phyloP scores from a whole-genome alignment of 2,888 invertebrate species.

The Parnassius mnemosyne region DNA sequence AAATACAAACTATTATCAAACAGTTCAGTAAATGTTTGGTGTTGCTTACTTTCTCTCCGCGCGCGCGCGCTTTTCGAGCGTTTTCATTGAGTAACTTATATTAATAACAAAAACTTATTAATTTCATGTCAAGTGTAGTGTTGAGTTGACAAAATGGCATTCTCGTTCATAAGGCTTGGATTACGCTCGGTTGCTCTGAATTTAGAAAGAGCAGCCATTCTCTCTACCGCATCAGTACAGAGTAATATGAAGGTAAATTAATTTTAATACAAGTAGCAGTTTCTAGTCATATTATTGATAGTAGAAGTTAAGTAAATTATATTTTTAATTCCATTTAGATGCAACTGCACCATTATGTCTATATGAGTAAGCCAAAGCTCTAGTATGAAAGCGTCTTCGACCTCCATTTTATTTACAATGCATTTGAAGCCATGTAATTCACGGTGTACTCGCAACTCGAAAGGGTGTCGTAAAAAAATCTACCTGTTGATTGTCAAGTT shows the following conservation, averaged over 20 bases:
- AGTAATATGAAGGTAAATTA: slow-evolving; percentile 60
- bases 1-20: slow-evolving; percentile 52
- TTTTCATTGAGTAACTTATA: slow-evolving; percentile 26
- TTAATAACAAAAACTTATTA: slow-evolving; percentile 27
- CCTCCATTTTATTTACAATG: too few relatives aligned
- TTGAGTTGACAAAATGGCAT: slow-evolving; percentile 61
- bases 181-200: slow-evolving; percentile 53
- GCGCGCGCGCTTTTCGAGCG: slow-evolving; percentile 22
- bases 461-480: too few relatives aligned
- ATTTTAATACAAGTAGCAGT: not conserved
- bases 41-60: slow-evolving; percentile 24
- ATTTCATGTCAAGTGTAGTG: slow-evolving; percentile 28
- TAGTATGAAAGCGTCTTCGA: too few relatives aligned
- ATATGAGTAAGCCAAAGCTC: too few relatives aligned
- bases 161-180: slow-evolving; percentile 67
- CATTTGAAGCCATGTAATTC: too few relatives aligned
- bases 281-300: too few relatives aligned
- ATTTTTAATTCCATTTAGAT: not conserved
- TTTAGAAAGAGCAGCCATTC: slow-evolving; percentile 59
- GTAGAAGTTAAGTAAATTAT: too few relatives aligned
- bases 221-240: slow-evolving; percentile 53
- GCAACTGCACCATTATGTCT: not conserved
- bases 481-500: too few relatives aligned
- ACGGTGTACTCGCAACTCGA: too few relatives aligned
- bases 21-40: slow-evolving; percentile 43